phyloP scores from a whole-genome alignment of 2,797 vertebrate species.

The Sarcoramphus papa region DNA sequence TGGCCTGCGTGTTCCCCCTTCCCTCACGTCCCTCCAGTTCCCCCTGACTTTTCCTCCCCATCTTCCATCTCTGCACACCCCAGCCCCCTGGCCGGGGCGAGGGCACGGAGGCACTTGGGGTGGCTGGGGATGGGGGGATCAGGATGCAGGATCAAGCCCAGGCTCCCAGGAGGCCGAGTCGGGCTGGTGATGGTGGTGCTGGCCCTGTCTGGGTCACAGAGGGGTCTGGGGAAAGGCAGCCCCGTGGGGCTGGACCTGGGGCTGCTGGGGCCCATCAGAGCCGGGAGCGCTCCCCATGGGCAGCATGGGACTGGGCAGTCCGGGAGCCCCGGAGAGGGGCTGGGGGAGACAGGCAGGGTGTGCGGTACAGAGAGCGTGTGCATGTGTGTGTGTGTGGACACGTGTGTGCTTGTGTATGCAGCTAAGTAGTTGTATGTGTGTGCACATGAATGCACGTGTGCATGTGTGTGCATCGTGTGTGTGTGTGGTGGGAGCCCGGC shows the following conservation, averaged over 20 bases:
- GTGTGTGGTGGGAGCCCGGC: accelerated
- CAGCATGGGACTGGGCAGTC: accelerated
- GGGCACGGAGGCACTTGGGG: accelerated
- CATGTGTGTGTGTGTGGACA: accelerated
- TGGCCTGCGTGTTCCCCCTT: neutral
- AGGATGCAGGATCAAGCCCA: neutral
- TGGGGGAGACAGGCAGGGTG: too few species aligned
- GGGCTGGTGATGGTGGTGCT: neutral
- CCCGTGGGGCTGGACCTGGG: neutral
- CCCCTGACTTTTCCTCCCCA: neutral
- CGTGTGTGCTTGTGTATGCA: accelerated
- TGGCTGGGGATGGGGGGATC: too few species aligned
- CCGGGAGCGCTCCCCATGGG: accelerated
- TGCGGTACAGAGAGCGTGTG: accelerated
- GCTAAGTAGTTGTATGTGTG: accelerated
- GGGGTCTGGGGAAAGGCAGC: neutral
- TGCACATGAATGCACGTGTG: accelerated
- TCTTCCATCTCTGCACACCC: neutral
- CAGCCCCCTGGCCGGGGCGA: accelerated
- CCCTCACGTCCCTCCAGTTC: accelerated
- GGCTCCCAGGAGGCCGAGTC: neutral
- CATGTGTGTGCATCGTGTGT: accelerated
- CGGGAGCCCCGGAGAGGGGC: accelerated
- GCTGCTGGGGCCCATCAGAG: accelerated
- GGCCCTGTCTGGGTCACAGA: neutral